A percentile compares a stretch with the other conserved stretches of the same genome.
phyloP scores from a whole-genome alignment of 2,888 invertebrate species.

The Drosophila fulvimacula region DNA sequence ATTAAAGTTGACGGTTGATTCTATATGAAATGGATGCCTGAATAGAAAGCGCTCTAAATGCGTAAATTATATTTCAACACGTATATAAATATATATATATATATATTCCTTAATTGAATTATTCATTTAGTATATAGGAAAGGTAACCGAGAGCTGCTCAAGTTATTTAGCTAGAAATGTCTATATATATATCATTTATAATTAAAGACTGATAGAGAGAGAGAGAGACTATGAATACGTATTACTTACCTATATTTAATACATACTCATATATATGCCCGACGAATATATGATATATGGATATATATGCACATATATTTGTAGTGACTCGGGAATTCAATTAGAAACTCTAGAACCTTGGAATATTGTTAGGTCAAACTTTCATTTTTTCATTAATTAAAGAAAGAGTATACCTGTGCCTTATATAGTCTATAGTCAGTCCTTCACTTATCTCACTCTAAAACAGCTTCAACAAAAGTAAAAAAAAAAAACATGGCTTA shows the following conservation, averaged over 20 bases:
- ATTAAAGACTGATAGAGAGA: not conserved
- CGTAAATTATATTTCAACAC: not conserved
- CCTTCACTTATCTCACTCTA: no score
- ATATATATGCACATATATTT: not conserved
- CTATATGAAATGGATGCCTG: not conserved
- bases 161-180: not conserved
- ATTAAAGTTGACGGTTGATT: conserved; percentile 20
- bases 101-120: conserved; percentile 8
- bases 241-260: no score
- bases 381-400: no score
- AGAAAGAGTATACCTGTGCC: no score
- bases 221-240: not conserved
- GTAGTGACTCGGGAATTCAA: no score
- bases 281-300: not conserved
- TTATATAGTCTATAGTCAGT: no score
- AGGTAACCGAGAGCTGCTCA: not conserved
- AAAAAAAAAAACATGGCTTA: not conserved
- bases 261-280: not conserved
- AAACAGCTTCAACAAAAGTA: no score
- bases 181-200: not conserved
- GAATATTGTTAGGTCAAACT: no score
- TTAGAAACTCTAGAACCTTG: no score
- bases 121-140: not conserved
- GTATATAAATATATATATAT: not conserved
- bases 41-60: conserved; percentile 21